phyloP scores from a whole-genome alignment of 2,113 vertebrate genomes.

The Pseudonaja textilis region DNA sequence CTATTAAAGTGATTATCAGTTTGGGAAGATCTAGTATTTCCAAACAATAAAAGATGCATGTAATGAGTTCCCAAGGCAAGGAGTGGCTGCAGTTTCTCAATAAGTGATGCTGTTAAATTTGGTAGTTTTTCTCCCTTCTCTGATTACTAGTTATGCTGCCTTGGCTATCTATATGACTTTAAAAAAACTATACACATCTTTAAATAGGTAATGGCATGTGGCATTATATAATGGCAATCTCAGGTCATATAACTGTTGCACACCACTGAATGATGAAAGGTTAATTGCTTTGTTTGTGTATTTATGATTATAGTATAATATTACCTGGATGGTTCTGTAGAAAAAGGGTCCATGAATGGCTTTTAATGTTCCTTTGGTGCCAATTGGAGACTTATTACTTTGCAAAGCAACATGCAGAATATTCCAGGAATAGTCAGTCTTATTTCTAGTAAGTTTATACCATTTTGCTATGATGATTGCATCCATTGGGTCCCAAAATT shows the following conservation, averaged over 20 bases:
- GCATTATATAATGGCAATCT: constrained; percentile 8
- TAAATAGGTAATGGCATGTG: not conserved
- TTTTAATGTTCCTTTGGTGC: constrained; percentile 11
- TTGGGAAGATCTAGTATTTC: constrained; percentile 39
- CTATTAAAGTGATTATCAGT: constrained; percentile 47
- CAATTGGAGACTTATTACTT: constrained; percentile 13
- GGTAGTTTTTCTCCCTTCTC: constrained; percentile 42
- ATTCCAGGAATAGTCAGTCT: not conserved
- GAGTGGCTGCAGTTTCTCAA: constrained; percentile 39
- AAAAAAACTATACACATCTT: not conserved
- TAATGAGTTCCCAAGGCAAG: constrained; percentile 60
- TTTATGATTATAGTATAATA: not conserved
- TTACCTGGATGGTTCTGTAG: not conserved
- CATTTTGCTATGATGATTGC: not conserved
- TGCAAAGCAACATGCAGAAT: constrained; percentile 18
- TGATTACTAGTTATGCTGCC: constrained; percentile 20
- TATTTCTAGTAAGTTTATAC: constrained; percentile 3
- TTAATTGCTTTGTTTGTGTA: not conserved
- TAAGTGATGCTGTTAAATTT: constrained; percentile 65
- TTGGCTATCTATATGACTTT: constrained; percentile 1
- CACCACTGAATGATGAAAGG: not conserved
- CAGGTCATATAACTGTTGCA: not conserved
- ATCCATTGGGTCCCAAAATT: not conserved
- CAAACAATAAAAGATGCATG: constrained; percentile 46
- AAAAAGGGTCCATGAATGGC: not conserved